phyloP scores from a whole-genome alignment of 2,113 vertebrate genomes.

The Maccullochella peelii region DNA sequence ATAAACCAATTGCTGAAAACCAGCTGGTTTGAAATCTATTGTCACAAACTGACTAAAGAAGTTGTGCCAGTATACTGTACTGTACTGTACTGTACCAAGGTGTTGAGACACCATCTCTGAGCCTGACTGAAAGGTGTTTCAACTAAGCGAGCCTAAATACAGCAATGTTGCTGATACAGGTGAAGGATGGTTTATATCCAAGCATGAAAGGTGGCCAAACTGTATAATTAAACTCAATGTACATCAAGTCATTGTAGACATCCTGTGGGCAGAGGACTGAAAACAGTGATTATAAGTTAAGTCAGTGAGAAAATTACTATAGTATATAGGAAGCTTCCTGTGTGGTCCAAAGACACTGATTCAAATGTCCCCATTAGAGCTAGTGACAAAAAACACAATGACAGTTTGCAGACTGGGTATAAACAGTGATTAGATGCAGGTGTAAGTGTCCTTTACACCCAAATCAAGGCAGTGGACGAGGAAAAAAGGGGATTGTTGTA shows the following conservation, averaged over 20 bases:
- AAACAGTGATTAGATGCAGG: constrained; percentile 66
- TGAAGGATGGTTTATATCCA: neutral
- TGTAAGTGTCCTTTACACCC: constrained; percentile 38
- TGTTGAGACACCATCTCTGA: neutral
- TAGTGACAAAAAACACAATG: constrained; percentile 53
- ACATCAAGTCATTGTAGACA: constrained; percentile 49
- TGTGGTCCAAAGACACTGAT: constrained; percentile 65
- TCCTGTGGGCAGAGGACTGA: constrained; percentile 42
- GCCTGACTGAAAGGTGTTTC: neutral
- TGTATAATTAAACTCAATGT: constrained; percentile 61
- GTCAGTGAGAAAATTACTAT: constrained; percentile 45
- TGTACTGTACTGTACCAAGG: neutral
- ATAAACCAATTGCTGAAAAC: neutral
- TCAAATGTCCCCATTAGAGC: constrained; percentile 54
- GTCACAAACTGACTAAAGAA: neutral
- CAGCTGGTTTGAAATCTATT: neutral
- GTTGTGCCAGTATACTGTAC: neutral
- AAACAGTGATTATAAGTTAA: constrained; percentile 71
- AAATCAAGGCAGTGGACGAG: constrained; percentile 19
- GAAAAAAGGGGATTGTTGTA: constrained; percentile 2
- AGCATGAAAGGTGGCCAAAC: constrained; percentile 26
- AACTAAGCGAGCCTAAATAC: too few species aligned
- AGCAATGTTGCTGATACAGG: neutral
- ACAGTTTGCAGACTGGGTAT: constrained; percentile 34
- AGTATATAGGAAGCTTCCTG: constrained; percentile 69